Percentiles rank a stretch among this genome's conserved stretches.
phyloP scores from a whole-genome alignment of 2,888 invertebrate genomes.

The Dynastes grantii region DNA sequence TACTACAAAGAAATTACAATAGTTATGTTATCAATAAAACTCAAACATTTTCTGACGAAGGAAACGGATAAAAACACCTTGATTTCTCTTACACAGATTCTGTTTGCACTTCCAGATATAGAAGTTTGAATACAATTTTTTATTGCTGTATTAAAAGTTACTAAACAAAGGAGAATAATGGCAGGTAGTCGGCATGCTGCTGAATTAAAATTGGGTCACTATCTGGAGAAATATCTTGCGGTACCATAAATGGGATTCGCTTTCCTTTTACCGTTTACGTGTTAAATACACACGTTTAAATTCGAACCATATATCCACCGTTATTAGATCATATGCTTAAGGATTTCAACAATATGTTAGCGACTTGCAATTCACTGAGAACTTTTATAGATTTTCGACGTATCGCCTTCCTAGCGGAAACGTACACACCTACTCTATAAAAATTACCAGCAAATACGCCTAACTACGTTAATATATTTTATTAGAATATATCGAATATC shows the following conservation, averaged over 20 bases:
- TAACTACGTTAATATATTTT: too few relatives aligned
- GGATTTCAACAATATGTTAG: constrained; percentile 15
- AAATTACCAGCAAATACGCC: too few relatives aligned
- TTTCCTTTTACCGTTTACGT: constrained; percentile 37
- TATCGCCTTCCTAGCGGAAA: background rate
- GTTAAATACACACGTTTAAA: constrained; percentile 39
- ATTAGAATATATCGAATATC: too few relatives aligned
- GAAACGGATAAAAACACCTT: too few relatives aligned
- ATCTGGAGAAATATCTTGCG: constrained; percentile 43
- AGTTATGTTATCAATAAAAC: too few relatives aligned
- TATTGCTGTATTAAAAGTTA: constrained; percentile 22
- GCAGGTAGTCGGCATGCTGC: background rate
- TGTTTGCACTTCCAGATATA: background rate
- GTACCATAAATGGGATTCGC: constrained; percentile 42
- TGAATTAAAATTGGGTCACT: constrained; percentile 38
- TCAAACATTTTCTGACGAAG: too few relatives aligned
- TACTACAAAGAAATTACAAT: too few relatives aligned
- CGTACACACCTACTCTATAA: background rate
- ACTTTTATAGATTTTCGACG: constrained; percentile 8
- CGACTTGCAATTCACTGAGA: background rate
- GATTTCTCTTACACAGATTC: too few relatives aligned
- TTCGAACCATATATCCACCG: constrained; percentile 21
- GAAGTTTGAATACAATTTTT: constrained; percentile 9
- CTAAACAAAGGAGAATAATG: constrained; percentile 25
- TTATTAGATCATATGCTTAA: constrained; percentile 25